A percentile compares a stretch with the other conserved stretches of the same genome.
phyloP scores from a whole-genome alignment of 2,888 invertebrate species.

The Taphrorychus bicolor region DNA sequence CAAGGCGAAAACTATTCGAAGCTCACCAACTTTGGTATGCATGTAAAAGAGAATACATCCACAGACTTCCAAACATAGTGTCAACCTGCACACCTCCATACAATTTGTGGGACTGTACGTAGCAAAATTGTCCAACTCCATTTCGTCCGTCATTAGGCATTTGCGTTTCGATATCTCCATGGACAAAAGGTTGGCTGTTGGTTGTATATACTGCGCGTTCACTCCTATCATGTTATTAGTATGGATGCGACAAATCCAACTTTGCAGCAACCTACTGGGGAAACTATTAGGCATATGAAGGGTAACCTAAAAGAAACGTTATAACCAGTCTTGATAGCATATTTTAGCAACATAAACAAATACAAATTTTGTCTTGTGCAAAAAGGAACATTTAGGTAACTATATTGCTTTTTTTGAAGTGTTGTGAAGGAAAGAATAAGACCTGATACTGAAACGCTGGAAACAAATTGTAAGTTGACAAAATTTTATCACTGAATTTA shows the following conservation, averaged over 20 bases:
- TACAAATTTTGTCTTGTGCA: too few species aligned
- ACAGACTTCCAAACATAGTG: neutral
- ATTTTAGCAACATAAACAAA: too few species aligned
- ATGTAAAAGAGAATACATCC: neutral
- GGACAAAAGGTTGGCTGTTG: conserved; percentile 63
- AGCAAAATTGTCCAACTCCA: conserved; percentile 52
- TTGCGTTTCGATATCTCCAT: conserved; percentile 63
- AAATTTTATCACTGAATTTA: too few species aligned
- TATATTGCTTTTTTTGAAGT: too few species aligned
- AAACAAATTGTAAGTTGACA: too few species aligned
- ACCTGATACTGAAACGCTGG: too few species aligned
- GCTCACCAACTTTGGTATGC: neutral
- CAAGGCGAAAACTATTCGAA: neutral
- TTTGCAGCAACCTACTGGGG: conserved; percentile 69
- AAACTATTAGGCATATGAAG: conserved; percentile 67
- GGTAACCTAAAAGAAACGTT: neutral
- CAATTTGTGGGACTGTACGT: conserved; percentile 73
- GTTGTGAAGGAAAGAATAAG: too few species aligned
- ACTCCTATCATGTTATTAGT: conserved; percentile 69
- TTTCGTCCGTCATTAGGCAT: conserved; percentile 69
- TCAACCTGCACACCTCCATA: conserved; percentile 64
- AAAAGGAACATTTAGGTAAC: too few species aligned
- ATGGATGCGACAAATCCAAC: conserved; percentile 61
- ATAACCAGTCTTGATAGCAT: too few species aligned
- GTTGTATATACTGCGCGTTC: conserved; percentile 69